phyloP scores from a whole-genome alignment of 2,113 vertebrate genomes.

The Etheostoma spectabile region DNA sequence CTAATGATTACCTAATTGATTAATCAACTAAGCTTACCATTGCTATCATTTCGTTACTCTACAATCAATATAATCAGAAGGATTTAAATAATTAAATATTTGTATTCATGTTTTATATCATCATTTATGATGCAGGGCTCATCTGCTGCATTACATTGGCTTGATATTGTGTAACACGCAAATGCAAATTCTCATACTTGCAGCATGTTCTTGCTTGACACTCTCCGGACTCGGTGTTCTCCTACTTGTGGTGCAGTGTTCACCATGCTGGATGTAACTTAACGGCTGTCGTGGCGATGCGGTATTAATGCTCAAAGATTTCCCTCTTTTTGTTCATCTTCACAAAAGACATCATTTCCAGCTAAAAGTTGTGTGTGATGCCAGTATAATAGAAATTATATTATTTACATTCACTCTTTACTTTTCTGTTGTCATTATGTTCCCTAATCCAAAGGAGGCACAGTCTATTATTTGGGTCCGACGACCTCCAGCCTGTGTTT shows the following conservation, averaged over 20 bases:
- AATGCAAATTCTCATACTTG: neutral
- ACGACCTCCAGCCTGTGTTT: constrained; percentile 47
- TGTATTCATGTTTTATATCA: neutral
- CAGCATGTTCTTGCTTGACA: neutral
- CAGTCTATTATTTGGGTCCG: constrained; percentile 45
- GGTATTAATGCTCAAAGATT: neutral
- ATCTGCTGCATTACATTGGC: neutral
- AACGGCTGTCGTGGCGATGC: neutral
- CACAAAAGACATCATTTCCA: constrained; percentile 1
- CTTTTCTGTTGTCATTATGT: neutral
- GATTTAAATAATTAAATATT: neutral
- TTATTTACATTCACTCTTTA: constrained; percentile 11
- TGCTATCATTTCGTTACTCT: too few relatives aligned
- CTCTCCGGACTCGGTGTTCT: neutral
- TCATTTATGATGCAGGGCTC: neutral
- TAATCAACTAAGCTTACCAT: neutral
- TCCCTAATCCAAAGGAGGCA: constrained; percentile 36
- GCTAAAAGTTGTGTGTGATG: constrained; percentile 6
- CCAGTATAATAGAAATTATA: neutral
- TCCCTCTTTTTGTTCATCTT: constrained; percentile 6
- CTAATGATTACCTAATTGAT: neutral
- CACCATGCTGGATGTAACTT: neutral
- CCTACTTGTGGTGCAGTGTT: constrained; percentile 3
- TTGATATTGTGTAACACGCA: constrained; percentile 3
- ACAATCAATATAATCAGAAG: neutral